Conservation (phyloP, 2,113 vertebrate species). For the Ammodytes marinus region DNA sequence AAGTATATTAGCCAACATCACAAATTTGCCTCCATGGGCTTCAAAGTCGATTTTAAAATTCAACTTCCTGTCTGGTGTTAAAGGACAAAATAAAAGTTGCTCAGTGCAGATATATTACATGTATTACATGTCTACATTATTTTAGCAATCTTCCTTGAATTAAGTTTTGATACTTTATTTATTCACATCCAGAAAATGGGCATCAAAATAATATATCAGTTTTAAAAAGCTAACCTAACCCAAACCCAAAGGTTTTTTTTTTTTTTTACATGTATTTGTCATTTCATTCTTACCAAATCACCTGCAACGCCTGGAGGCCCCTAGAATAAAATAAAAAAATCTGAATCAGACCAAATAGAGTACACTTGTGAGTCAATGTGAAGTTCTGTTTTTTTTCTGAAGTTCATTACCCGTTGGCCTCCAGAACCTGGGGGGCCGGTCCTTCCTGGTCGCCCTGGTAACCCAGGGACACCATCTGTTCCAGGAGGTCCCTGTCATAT, state of each 20-base stretch:
- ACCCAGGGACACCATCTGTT: conserved; percentile 90
- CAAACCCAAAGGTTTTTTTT: not conserved
- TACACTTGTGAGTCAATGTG: conserved; percentile 22
- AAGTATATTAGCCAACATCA: no score
- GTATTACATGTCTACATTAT: not conserved
- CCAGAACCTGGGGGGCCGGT: conserved; percentile 88
- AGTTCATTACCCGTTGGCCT: conserved; percentile 84
- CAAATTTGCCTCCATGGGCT: not conserved
- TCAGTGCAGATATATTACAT: not conserved
- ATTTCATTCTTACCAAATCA: conserved; percentile 76
- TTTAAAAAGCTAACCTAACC: not conserved
- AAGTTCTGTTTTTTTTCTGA: conserved; percentile 22
- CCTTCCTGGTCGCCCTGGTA: conserved; percentile 90
- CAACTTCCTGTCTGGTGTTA: not conserved
- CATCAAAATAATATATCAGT: not conserved
- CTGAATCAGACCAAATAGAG: conserved; percentile 6
- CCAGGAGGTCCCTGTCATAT: conserved; percentile 87
- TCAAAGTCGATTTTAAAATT: not conserved
- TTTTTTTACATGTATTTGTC: not conserved
- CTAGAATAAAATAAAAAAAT: conserved; percentile 72
- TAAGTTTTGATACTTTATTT: not conserved
- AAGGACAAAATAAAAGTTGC: not conserved
- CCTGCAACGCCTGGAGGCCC: conserved; percentile 86
- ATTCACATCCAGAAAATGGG: not conserved
- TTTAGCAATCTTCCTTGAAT: not conserved